These are phyloP conservation scores for Doryteuthis pealeii DNA, from an alignment of 1,140 invertebrate genomes.

Conservation along the genomic window DNA sequence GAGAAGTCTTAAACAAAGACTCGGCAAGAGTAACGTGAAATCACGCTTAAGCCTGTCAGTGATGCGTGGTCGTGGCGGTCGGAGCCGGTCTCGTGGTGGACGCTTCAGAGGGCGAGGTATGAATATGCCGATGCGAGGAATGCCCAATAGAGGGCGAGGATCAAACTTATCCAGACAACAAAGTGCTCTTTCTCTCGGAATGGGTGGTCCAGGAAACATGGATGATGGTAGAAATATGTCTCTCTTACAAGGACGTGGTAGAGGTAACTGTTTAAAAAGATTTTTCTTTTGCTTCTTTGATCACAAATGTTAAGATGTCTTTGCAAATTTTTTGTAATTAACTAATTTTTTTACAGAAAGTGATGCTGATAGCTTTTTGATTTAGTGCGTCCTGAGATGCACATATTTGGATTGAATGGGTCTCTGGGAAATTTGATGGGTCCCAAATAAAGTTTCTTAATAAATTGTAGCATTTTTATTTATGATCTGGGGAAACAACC, in stretches of 20 bases:
- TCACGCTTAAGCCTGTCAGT: conserved; percentile 43
- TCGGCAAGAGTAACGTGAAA: conserved; percentile 54
- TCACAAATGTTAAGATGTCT: too few relatives aligned
- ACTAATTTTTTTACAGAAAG: too few relatives aligned
- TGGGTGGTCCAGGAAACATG: neutral
- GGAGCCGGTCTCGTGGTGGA: conserved; percentile 22
- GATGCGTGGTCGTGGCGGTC: conserved; percentile 29
- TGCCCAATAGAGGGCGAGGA: neutral
- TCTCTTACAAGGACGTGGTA: neutral
- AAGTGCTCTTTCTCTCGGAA: neutral
- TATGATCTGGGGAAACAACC: too few relatives aligned
- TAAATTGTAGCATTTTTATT: too few relatives aligned
- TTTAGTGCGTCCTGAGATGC: too few relatives aligned
- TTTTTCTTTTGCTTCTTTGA: too few relatives aligned
- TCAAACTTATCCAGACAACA: neutral
- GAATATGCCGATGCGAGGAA: neutral
- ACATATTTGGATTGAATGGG: too few relatives aligned
- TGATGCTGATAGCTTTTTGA: too few relatives aligned
- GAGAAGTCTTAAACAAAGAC: conserved; percentile 55
- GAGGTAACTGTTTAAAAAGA: neutral
- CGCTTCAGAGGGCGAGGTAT: conserved; percentile 16
- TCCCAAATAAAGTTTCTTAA: too few relatives aligned
- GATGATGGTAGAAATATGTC: conserved; percentile 1
- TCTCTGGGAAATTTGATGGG: too few relatives aligned
- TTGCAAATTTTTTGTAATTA: too few relatives aligned